Base-by-base conservation (phyloP, 1,140 invertebrate genomes). In the Saccostrea glomerata region DNA sequence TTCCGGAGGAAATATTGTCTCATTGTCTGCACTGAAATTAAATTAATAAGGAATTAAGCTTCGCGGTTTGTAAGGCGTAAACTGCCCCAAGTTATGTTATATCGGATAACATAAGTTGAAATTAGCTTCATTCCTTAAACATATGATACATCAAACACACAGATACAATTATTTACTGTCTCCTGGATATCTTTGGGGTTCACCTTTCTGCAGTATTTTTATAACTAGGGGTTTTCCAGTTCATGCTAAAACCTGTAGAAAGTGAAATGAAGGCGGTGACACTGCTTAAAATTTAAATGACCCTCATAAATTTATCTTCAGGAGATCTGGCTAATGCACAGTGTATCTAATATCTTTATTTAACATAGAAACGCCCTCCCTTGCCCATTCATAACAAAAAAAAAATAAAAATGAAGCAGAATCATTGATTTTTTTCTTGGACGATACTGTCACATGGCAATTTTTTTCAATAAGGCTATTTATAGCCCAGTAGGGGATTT, bases 221-320 rank as follows among this genome's bases (percentile, higher is more conserved):
- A 77, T 77, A 77, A 25, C 9, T 12, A 77, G 70, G 70, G 70
- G 30, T 77, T 77, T 77, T 77, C 70, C 70, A 25, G 12, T 23
- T 77, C 70, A 77, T 30, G 70, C 30, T 25, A 30, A 6, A 36
- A 77, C 70, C 70, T 77, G 70, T 15, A 63, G 17, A n/a, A 63
- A 63, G n/a, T 63, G n/a, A 63, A n/a, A 20, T 20, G 15, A 60
- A 17, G 58, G 13, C 1, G 58, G 17, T 63, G 58, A 63, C 17
- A 63, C 17, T 7, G 0, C 58, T 17, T 5, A 63, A 20, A 63
- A 6, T 20, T 20, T 63, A 60, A 17, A 60, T 60, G 58, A 60
- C 13, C 3, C 13, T 60, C 58, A 4, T 60, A 60, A 17, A 60
- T 13, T 17, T 11, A 60, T 17, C 3, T 60, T 17, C 58, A 9